Evolutionary conservation across 2,797 vertebrate species (phyloP), one percentile per base, ranked within the genome.

Genomic region (Acipenser ruthenus): DNA sequence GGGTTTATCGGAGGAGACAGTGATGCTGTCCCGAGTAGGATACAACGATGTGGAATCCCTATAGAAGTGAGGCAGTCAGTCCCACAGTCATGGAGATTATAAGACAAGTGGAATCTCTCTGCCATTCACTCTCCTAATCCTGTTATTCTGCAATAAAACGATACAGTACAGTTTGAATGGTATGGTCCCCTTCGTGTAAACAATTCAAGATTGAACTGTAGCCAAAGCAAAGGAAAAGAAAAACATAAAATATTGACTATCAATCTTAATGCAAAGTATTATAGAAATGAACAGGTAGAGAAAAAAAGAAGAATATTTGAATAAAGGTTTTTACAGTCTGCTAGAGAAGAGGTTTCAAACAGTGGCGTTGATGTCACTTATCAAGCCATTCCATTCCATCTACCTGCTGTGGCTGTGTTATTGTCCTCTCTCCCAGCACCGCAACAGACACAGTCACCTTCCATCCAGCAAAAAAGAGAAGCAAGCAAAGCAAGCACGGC

Each of bases 371-470:
- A 3, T 6, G 15, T 66, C 47, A 60, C 65, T 62, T 50, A 50
- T 70, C 13, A 55, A 55, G 7, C 52, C 64, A 68, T 51, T 60
- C 11, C 23, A n/a, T 52, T 80, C 75, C 78, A 81, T 77, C 80
- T 92, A 90, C 91, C 90, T 90, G 83, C 82, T 75, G 80, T 81
- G 50, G 37, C 62, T 23, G 64, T 61, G 53, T 65, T 48, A 80
- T 88, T 82, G 81, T 78, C 75, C 76, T 87, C 80, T 78, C 70
- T 83, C 78, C 74, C 84, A 73, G 74, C 80, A 80, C 64, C 56
- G 11, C 68, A 60, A 50, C 64, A 73, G 49, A 10, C 6, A 10
- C 90, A 93, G 84, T 80, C 83, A 56, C 90, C 91, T 92, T 89
- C 76, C 78, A 86, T 76, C 78, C 73, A 74, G 79, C 83, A 80